phyloP scores from a whole-genome alignment of 2,888 invertebrate species.

The Ptychoptera contaminata region DNA sequence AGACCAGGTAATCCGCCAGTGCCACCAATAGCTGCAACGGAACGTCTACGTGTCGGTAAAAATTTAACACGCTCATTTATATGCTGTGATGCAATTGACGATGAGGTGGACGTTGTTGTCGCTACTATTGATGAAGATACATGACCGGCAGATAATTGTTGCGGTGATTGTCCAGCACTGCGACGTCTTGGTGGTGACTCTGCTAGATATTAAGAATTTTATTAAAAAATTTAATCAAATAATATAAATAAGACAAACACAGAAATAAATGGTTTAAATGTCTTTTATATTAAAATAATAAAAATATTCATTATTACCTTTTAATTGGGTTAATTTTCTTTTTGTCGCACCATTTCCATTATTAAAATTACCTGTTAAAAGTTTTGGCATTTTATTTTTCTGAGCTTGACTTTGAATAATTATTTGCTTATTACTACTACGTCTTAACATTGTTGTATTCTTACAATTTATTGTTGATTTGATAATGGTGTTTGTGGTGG shows the following conservation, averaged over 20 bases:
- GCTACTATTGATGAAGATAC: conserved; percentile 6
- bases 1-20: background rate
- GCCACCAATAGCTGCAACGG: conserved; percentile 17
- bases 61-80: conserved; percentile 18
- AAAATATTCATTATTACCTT: background rate
- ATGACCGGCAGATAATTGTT: too few species aligned
- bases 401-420: background rate
- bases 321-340: background rate
- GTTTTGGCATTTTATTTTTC: background rate
- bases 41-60: conserved; percentile 30
- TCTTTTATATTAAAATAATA: background rate
- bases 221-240: background rate
- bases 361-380: background rate
- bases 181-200: conserved; percentile 12
- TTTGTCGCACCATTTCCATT: background rate
- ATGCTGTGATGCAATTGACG: too few species aligned
- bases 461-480: background rate
- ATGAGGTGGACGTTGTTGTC: conserved; percentile 14
- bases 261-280: background rate
- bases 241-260: background rate
- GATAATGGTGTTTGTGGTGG: background rate
- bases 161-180: conserved; percentile 7
- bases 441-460: background rate
- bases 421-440: background rate
- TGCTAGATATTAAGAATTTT: background rate